A percentile compares a stretch with the other conserved stretches of the same genome.
phyloP scores from a whole-genome alignment of 2,888 invertebrate species.

The Lacanobia wlatinum region DNA sequence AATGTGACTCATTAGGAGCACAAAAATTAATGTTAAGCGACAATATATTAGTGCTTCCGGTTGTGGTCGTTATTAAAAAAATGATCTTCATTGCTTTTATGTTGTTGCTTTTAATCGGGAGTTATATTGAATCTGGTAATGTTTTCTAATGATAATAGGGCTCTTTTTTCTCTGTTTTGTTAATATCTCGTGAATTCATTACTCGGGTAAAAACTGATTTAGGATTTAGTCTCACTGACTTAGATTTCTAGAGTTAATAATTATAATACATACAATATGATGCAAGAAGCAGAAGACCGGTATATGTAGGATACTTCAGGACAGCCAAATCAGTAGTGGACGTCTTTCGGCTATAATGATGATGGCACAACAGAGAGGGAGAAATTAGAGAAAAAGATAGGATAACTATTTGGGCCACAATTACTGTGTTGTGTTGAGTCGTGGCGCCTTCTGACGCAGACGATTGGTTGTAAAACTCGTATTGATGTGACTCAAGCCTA shows the following conservation, averaged over 20 bases:
- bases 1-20: constrained; percentile 65
- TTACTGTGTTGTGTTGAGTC: too few relatives aligned
- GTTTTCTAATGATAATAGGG: neutral
- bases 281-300: too few relatives aligned
- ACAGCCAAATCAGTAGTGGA: neutral
- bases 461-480: too few relatives aligned
- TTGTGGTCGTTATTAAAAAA: constrained; percentile 50
- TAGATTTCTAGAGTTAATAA: neutral
- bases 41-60: constrained; percentile 63
- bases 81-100: constrained; percentile 25
- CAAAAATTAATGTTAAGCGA: constrained; percentile 56
- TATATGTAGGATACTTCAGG: too few relatives aligned
- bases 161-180: neutral
- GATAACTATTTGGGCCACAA: too few relatives aligned
- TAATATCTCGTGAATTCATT: too few relatives aligned
- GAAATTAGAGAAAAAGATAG: neutral
- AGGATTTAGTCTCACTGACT: neutral
- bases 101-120: constrained; percentile 12
- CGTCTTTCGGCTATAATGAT: neutral
- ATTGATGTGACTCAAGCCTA: too few relatives aligned
- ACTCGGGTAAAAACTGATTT: neutral
- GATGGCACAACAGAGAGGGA: neutral
- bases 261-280: too few relatives aligned
- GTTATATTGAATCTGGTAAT: neutral
- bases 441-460: too few relatives aligned